Evolutionary conservation across 2,797 vertebrate genomes (phyloP), one percentile per base, ranked within the genome.

Genomic region (Myotis pilosus): DNA sequence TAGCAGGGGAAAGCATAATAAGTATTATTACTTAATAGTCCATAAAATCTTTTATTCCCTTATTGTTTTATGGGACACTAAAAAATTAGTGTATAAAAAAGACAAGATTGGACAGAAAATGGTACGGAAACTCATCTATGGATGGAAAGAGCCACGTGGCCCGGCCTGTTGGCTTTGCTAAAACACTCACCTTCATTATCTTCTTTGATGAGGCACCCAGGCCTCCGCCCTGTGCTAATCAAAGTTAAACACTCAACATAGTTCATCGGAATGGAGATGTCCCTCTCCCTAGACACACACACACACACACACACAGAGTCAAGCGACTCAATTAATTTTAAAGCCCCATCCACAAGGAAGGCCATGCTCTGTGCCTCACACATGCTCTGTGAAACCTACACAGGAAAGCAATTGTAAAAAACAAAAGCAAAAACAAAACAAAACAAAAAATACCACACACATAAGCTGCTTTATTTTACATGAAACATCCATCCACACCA

Each of bases 401-500:
- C 6, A 49, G 33, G 30, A 93, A 89, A 87, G 87, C 16, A 51
- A 19, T 15, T 78, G 30, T 79, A 41, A 94, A 91, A 79, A 62
- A 62, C 23, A 91, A 72, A 41, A 41, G 41, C 41, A 41, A 44
- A 44, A 44, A 44, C 44, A 44, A 68, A 84, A 51, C 20, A 49
- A 60, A 69, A 51, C n/a, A 23, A 62, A 38, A 53, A 64, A 49
- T 9, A 49, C 49, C 68, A 13, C 33, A 23, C 36, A 36, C n/a
- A 53, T n/a, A 36, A 53, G 82, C 62, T 71, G 75, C 38, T 89
- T 93, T 95, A 95, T 66, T 98, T 95, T 95, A 41, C 51, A 78
- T 22, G 33, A 94, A 74, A 93, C 87, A 25, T 13, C 25, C 81
- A 69, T 88, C 74, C 96, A 85, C 82, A 96, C 96, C 82, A 94